Base-by-base conservation (phyloP, 37 sponge, comb jelly and placozoan species). In the Ianthella basta region DNA sequence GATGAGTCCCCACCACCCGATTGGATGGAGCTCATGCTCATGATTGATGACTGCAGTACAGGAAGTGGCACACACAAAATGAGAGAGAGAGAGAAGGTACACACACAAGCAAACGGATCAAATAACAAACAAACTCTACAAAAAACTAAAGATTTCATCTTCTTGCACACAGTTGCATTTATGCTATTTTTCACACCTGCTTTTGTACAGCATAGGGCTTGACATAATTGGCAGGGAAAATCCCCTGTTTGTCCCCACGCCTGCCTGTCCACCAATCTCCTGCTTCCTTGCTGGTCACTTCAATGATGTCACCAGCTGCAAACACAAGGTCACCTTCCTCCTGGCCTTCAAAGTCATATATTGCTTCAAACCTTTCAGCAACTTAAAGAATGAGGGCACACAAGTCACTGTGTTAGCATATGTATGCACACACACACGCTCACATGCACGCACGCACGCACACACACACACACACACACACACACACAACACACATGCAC, bases 171-270 rank as follows among this genome's bases (percentile, higher is more conserved):
- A n/a, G n/a, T n/a, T 44, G 8, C 3, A 8, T 44, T 10, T 8
- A 8, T 44, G 8, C 50, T 10, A 44, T 8, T 44, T 44, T 8
- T 8, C 50, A 44, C 50, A 44, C 50, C 50, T 44, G 50, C 8
- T 44, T 44, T 44, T 44, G 50, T 8, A 44, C 50, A 15, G 37
- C 33, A n/a, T n/a, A n/a, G 20, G 79, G 80, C 59, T 84, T 83
- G 63, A 96, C 97, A 63, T 96, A 96, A 57, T 91, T 96, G 13
- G 85, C 83, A 60, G 97, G 97, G 82, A 96, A 96, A 29, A 84
- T 54, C 27, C 97, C 97, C 23, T 27, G 12, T 53, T 53, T 67
- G 15, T 88, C 94, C 38, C 91, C 79, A 44, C 93, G 63, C 35
- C 40, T 79, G 15, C 97, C 97, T 12, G 67, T 91, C 89, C 92